A percentile compares a stretch with the other conserved stretches of the same genome.
Evolutionary conservation across 2,113 vertebrate species (phyloP).

Genomic region (Rallus limicola): DNA sequence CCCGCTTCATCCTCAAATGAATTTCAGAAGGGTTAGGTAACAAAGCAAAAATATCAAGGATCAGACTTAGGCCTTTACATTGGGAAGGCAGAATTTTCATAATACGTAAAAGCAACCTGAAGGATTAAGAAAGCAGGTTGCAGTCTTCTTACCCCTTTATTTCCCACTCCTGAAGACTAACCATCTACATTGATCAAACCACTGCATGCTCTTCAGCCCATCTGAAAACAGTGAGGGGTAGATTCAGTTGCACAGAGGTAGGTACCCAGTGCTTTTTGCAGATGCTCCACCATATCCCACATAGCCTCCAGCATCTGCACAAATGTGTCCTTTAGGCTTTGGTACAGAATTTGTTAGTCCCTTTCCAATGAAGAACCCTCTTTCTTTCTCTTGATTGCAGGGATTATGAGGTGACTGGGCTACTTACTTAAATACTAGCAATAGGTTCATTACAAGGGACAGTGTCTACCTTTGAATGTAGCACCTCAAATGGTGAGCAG

Average conservation of each 20-base stretch:
- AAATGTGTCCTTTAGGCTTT: neutral
- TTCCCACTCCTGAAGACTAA: neutral
- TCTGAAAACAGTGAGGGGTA: neutral
- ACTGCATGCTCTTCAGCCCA: neutral
- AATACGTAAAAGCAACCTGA: neutral
- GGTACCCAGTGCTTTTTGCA: neutral
- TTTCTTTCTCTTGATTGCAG: neutral
- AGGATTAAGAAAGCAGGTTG: neutral
- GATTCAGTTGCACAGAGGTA: neutral
- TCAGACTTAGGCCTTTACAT: neutral
- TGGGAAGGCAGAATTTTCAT: neutral
- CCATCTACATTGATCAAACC: neutral
- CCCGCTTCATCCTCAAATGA: neutral
- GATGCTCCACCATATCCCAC: neutral
- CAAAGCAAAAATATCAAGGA: neutral
- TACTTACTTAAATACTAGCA: neutral
- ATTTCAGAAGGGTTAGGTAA: neutral
- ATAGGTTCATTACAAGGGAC: neutral
- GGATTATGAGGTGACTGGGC: neutral
- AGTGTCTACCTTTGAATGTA: neutral
- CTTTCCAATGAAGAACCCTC: neutral
- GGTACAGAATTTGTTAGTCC: neutral
- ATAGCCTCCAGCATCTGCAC: neutral
- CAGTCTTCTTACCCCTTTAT: neutral
- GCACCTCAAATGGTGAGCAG: neutral